A percentile compares a stretch with the other conserved stretches of the same genome.
These are phyloP conservation scores for Drusus annulatus DNA, from an alignment of 1,140 invertebrate species.

Conservation along the genomic window DNA sequence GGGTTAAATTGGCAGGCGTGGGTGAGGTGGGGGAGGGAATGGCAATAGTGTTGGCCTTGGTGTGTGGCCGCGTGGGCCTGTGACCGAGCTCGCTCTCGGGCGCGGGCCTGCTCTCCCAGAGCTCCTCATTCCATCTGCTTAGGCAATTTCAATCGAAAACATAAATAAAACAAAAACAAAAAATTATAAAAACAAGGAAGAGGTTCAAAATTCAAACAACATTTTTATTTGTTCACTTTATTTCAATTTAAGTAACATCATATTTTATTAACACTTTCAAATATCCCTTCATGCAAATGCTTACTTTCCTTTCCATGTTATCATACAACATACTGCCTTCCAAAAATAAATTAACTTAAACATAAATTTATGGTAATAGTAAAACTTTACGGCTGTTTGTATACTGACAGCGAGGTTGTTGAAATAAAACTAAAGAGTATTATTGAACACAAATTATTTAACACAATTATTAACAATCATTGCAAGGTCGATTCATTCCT, in stretches of 20 bases:
- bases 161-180: slow-evolving; percentile 61
- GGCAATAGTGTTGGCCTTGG: slow-evolving; percentile 76
- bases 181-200: slow-evolving; percentile 54
- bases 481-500: not conserved
- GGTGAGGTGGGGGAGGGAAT: slow-evolving; percentile 68
- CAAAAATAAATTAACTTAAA: slow-evolving; percentile 41
- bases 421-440: slow-evolving; percentile 20
- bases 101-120: slow-evolving; percentile 66
- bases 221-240: slow-evolving; percentile 70
- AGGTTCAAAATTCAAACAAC: slow-evolving; percentile 67
- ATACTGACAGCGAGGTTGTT: slow-evolving; percentile 14
- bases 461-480: slow-evolving; percentile 20
- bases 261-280: slow-evolving; percentile 46
- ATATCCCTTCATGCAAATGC: slow-evolving; percentile 9
- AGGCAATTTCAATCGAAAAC: slow-evolving; percentile 61
- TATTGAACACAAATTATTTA: slow-evolving; percentile 33
- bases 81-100: slow-evolving; percentile 53
- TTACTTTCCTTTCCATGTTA: slow-evolving; percentile 22
- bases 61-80: slow-evolving; percentile 70
- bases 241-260: slow-evolving; percentile 63
- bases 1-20: not conserved
- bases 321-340: slow-evolving; percentile 12
- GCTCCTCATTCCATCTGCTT: slow-evolving; percentile 67
- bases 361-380: slow-evolving; percentile 14
- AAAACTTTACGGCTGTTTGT: slow-evolving; percentile 16